Percentiles rank a stretch among this genome's conserved stretches.
Conservation (phyloP, 2,113 vertebrate species). For the Urocynchramus pylzowi region DNA sequence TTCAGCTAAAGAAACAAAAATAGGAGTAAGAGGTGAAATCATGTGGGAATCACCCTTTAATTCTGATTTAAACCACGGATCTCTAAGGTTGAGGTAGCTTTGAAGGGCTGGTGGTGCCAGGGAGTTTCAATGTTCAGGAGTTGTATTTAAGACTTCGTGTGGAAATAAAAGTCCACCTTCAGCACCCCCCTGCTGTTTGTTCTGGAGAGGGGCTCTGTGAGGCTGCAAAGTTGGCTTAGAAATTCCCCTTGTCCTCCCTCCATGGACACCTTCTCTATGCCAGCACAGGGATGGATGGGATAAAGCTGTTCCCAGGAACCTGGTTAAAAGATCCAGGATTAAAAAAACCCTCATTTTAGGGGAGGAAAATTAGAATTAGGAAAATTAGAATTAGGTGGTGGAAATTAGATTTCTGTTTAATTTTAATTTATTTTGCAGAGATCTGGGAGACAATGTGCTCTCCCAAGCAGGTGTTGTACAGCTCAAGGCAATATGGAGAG, state of each 20-base stretch:
- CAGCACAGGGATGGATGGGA: neutral
- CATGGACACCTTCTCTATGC: accelerated
- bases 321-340: neutral
- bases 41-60: neutral
- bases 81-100: neutral
- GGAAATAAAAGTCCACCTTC: neutral
- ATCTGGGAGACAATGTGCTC: too few species aligned
- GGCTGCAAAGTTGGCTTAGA: neutral
- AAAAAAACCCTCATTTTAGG: neutral
- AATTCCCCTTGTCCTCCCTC: neutral
- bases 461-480: neutral
- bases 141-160: neutral
- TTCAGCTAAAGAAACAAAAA: neutral
- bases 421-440: neutral
- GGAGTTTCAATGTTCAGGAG: neutral
- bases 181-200: neutral
- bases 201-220: neutral
- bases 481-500: neutral
- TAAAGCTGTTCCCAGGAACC: neutral
- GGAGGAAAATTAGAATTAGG: too few species aligned
- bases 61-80: neutral
- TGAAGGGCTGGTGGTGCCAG: neutral
- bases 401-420: neutral
- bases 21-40: neutral
- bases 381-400: too few species aligned